Percentiles rank a stretch among this genome's conserved stretches.
These are phyloP conservation scores for Malurus cyaneus DNA, from an alignment of 2,113 vertebrate genomes.

Conservation along the genomic window DNA sequence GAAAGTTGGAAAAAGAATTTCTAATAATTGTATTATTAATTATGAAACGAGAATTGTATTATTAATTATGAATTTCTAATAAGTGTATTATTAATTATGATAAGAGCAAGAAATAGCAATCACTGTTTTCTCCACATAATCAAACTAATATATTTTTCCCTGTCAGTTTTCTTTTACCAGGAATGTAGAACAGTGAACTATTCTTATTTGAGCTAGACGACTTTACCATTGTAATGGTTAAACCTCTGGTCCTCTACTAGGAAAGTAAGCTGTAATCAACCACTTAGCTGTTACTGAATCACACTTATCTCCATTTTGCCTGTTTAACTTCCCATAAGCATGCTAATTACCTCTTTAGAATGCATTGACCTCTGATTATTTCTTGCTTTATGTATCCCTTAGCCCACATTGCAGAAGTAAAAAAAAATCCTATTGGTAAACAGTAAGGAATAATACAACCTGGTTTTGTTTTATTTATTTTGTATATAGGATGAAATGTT, in stretches of 20 bases:
- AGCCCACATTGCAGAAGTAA: slow-evolving; percentile 40
- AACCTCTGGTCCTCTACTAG: background rate
- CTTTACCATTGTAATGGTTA: background rate
- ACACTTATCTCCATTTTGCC: slow-evolving; percentile 16
- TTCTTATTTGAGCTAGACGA: background rate
- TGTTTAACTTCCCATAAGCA: slow-evolving; percentile 58
- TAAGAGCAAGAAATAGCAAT: background rate
- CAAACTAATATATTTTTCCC: background rate
- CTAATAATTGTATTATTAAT: background rate
- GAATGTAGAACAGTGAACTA: background rate
- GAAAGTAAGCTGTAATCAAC: slow-evolving; percentile 39
- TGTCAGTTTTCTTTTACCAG: background rate
- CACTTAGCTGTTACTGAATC: slow-evolving; percentile 42
- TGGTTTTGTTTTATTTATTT: background rate
- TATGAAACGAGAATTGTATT: background rate
- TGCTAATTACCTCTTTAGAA: slow-evolving; percentile 53
- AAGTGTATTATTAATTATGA: background rate
- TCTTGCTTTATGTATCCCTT: slow-evolving; percentile 55
- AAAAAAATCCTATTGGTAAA: background rate
- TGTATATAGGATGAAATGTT: background rate
- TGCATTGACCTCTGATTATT: slow-evolving; percentile 57
- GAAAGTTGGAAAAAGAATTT: background rate
- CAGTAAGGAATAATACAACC: background rate
- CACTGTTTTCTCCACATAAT: background rate
- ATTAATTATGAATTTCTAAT: background rate